Conservation (phyloP, 2,888 invertebrate species). For the Caenorhabditis sp. region DNA sequence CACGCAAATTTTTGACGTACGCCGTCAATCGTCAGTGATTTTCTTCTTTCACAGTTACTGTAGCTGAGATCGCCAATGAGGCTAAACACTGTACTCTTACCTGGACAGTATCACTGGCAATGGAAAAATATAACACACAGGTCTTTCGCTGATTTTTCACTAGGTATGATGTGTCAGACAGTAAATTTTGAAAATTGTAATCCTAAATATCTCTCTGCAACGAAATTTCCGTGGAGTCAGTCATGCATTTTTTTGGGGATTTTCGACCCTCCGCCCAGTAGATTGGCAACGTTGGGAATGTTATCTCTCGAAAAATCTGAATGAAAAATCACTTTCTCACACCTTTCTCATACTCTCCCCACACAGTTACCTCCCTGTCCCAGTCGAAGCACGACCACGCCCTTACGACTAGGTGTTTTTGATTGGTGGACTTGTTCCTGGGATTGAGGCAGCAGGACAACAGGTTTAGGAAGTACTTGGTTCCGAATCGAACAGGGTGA, state of each 20-base stretch:
- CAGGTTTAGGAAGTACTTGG: constrained; percentile 55
- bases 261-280: too few relatives aligned
- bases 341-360: not conserved
- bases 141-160: too few relatives aligned
- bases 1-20: constrained; percentile 53
- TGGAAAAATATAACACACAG: too few relatives aligned
- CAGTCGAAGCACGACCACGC: constrained; percentile 32
- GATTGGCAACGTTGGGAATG: too few relatives aligned
- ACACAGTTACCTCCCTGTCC: not conserved
- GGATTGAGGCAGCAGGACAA: constrained; percentile 43
- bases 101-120: too few relatives aligned
- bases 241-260: not conserved
- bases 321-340: constrained; percentile 2
- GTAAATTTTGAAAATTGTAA: constrained; percentile 5
- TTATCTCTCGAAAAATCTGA: not conserved
- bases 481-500: constrained; percentile 43
- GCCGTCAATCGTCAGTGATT: constrained; percentile 30
- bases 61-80: not conserved
- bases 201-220: not conserved
- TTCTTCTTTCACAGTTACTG: constrained; percentile 40
- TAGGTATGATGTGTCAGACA: too few relatives aligned
- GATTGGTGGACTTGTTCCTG: constrained; percentile 54
- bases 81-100: too few relatives aligned
- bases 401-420: constrained; percentile 46
- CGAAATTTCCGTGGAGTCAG: too few relatives aligned